A percentile compares a stretch with the other conserved stretches of the same genome.
Evolutionary conservation across 2,888 invertebrate species (phyloP).

Genomic region (Neoscelio sp.): DNA sequence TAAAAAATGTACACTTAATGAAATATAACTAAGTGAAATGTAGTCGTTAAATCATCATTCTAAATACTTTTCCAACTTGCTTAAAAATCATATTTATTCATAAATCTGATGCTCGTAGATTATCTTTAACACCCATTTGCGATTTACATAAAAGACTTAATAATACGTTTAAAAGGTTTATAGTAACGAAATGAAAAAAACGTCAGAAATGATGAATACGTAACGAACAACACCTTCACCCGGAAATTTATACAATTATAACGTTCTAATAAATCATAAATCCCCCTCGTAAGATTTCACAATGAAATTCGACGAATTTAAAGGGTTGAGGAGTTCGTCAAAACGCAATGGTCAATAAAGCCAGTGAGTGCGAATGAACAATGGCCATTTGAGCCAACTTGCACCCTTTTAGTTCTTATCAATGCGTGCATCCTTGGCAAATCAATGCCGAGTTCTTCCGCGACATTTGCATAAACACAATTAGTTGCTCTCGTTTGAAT

Average conservation of each 20-base stretch:
- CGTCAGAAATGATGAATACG: slow-evolving; percentile 45
- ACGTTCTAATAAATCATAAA: slow-evolving; percentile 53
- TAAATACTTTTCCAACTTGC: slow-evolving; percentile 4
- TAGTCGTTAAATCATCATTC: too few relatives aligned
- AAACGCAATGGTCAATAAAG: slow-evolving; percentile 55
- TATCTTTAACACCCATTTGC: slow-evolving; percentile 23
- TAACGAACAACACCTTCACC: slow-evolving; percentile 46
- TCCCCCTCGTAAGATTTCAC: slow-evolving; percentile 24
- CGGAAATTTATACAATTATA: slow-evolving; percentile 63
- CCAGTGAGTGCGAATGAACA: slow-evolving; percentile 49
- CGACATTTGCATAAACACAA: slow-evolving; percentile 81
- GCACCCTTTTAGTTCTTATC: slow-evolving; percentile 72
- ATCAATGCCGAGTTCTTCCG: slow-evolving; percentile 71
- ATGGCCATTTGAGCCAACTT: slow-evolving; percentile 49
- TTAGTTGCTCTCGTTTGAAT: slow-evolving; percentile 81
- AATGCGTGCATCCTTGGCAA: slow-evolving; percentile 78
- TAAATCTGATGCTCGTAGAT: slow-evolving; percentile 33
- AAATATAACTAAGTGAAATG: too few relatives aligned
- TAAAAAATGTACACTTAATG: too few relatives aligned
- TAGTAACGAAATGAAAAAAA: slow-evolving; percentile 36
- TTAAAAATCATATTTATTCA: slow-evolving; percentile 33
- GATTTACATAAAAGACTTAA: slow-evolving; percentile 56
- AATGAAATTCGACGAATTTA: slow-evolving; percentile 44
- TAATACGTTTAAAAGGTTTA: slow-evolving; percentile 32
- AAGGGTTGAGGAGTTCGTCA: slow-evolving; percentile 37